Evolutionary conservation across 2,797 vertebrate genomes (phyloP).

Genomic region (Myiotriccus ornatus): DNA sequence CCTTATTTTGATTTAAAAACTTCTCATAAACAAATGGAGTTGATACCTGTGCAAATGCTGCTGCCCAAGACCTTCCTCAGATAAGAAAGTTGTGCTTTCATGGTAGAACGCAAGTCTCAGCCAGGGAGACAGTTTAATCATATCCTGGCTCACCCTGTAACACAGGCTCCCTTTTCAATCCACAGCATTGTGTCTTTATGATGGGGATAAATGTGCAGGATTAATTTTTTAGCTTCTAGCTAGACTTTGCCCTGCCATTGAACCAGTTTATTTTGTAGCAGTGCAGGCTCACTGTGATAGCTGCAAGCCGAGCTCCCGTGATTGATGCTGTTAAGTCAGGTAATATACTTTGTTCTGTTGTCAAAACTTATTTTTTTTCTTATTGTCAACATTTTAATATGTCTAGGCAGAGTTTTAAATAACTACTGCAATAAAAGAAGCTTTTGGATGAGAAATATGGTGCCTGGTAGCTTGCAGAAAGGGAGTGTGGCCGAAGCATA

Average conservation of each 20-base stretch:
- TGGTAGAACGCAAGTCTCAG: background rate
- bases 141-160: background rate
- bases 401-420: constrained; percentile 11
- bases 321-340: background rate
- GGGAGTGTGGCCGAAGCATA: background rate
- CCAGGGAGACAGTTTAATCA: background rate
- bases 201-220: background rate
- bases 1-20: background rate
- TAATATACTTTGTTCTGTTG: background rate
- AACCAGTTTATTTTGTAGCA: background rate
- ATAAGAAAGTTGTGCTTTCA: background rate
- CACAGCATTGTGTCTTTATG: background rate
- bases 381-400: background rate
- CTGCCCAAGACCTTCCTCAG: background rate
- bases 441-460: background rate
- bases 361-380: background rate
- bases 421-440: background rate
- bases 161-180: background rate
- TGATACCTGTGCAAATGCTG: background rate
- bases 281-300: background rate
- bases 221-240: background rate
- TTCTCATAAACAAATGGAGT: background rate
- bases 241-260: background rate
- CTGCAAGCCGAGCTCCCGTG: background rate
- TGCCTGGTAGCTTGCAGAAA: background rate